Percentiles rank a stretch among this genome's conserved stretches.
Evolutionary conservation across 2,888 invertebrate species (phyloP).

Genomic region (Lissocephala sabroskyi): DNA sequence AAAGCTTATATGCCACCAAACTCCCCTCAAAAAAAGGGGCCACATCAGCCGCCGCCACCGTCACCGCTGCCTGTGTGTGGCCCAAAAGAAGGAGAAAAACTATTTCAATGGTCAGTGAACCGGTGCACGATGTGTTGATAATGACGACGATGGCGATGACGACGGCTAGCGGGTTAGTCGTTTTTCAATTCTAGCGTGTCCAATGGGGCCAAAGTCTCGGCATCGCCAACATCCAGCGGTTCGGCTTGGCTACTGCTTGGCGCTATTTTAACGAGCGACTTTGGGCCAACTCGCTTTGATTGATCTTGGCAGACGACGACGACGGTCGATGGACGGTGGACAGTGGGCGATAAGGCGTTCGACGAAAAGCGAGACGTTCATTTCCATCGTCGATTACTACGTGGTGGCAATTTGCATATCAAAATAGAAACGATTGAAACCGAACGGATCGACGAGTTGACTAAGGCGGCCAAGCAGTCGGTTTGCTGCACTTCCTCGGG

Average conservation of each 20-base stretch:
- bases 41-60: constrained; percentile 5
- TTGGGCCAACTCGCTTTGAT: constrained; percentile 17
- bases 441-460: no score
- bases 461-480: no score
- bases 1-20: no score
- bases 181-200: background rate
- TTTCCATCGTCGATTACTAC: constrained; percentile 23
- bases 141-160: background rate
- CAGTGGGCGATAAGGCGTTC: no score
- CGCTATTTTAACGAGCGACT: no score
- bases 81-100: constrained; percentile 4
- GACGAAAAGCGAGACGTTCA: constrained; percentile 6
- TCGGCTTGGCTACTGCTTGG: no score
- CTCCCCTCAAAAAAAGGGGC: constrained; percentile 24
- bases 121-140: no score
- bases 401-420: constrained; percentile 55
- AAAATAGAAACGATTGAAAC: constrained; percentile 26
- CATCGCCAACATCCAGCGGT: no score
- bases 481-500: background rate
- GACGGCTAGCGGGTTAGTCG: background rate
- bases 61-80: constrained; percentile 23
- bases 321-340: constrained; percentile 4
- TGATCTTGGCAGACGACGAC: constrained; percentile 6
- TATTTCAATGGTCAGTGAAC: no score
- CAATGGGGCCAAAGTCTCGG: no score